A percentile compares a stretch with the other conserved stretches of the same genome.
phyloP scores from a whole-genome alignment of 1,140 invertebrate genomes.

The Dryas iulia region DNA sequence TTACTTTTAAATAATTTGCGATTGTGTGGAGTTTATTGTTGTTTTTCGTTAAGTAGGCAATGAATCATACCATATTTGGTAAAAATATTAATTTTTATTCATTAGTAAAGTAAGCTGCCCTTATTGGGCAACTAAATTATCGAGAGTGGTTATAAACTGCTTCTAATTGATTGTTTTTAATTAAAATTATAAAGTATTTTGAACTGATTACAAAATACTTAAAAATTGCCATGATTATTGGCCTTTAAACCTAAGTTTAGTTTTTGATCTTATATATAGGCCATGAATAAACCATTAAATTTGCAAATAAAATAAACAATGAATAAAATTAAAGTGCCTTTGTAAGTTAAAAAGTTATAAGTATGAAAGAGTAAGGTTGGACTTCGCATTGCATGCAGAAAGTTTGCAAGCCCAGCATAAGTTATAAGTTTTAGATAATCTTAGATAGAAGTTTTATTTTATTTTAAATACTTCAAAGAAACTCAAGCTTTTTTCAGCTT shows the following conservation, averaged over 20 bases:
- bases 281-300: conserved; percentile 7
- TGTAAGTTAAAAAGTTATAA: conserved; percentile 4
- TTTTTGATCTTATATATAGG: not conserved
- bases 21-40: not conserved
- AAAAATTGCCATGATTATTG: no score
- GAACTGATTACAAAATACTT: no score
- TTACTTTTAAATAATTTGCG: not conserved
- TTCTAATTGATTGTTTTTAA: no score
- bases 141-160: no score
- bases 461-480: not conserved
- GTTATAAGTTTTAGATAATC: conserved; percentile 1
- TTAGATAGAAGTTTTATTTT: not conserved
- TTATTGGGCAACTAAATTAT: not conserved
- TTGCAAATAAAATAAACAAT: conserved; percentile 5
- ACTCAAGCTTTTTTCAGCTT: not conserved
- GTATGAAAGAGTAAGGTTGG: not conserved
- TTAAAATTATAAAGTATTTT: no score
- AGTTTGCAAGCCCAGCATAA: not conserved
- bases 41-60: not conserved
- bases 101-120: not conserved
- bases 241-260: not conserved
- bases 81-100: not conserved
- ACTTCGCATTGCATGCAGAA: not conserved
- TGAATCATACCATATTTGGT: not conserved
- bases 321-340: conserved; percentile 15